Percentiles rank a stretch among this genome's conserved stretches.
Conservation (phyloP, 2,888 invertebrate species). For the Plebejus anna region DNA sequence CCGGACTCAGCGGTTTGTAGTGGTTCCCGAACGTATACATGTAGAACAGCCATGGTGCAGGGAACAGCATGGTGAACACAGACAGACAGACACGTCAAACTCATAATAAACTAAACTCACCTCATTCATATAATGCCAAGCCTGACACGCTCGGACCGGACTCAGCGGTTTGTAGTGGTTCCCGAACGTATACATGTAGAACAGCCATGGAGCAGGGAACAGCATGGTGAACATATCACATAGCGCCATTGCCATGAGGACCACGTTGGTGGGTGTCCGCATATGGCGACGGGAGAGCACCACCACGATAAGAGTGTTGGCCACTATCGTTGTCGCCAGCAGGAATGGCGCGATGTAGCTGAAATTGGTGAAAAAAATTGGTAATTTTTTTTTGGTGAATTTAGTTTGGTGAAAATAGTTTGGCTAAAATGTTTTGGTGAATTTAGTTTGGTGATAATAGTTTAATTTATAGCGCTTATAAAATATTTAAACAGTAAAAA, state of each 20-base stretch:
- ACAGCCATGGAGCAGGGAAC: constrained; percentile 93
- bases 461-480: not conserved
- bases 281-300: constrained; percentile 94
- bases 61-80: constrained; percentile 91
- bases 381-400: not conserved
- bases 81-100: too few species aligned
- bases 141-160: constrained; percentile 87
- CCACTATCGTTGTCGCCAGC: constrained; percentile 91
- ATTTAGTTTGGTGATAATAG: not conserved
- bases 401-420: not conserved
- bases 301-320: constrained; percentile 94
- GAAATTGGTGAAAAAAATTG: constrained; percentile 35
- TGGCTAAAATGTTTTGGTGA: not conserved
- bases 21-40: constrained; percentile 95
- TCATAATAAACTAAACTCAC: constrained; percentile 59
- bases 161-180: constrained; percentile 90
- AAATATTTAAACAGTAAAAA: too few species aligned
- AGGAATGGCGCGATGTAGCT: constrained; percentile 89
- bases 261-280: constrained; percentile 95
- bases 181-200: constrained; percentile 95
- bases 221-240: constrained; percentile 96
- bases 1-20: constrained; percentile 88
- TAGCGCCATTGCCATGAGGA: constrained; percentile 96
- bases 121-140: constrained; percentile 89
- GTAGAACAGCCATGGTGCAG: constrained; percentile 94